phyloP scores from a whole-genome alignment of 2,888 invertebrate species.

The Diplolepis rosae region DNA sequence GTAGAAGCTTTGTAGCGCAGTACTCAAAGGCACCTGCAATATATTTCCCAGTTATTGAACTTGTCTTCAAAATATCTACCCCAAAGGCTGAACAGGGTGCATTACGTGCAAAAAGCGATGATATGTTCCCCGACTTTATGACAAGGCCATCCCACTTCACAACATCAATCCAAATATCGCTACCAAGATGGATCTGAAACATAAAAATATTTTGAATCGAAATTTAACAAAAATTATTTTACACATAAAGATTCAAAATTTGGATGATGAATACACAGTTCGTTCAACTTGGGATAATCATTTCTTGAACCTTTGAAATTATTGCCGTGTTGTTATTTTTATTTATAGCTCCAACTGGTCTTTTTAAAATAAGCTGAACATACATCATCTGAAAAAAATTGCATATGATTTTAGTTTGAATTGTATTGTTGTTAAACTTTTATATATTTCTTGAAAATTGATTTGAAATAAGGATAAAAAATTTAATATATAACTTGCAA shows the following conservation, averaged over 20 bases:
- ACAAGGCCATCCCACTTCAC: not conserved
- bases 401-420: not conserved
- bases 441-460: too few relatives aligned
- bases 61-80: not conserved
- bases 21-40: too few relatives aligned
- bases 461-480: too few relatives aligned
- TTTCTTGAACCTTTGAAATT: not conserved
- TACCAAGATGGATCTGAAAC: slow-evolving; percentile 6
- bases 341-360: not conserved
- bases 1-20: too few relatives aligned
- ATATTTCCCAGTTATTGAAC: not conserved
- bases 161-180: not conserved
- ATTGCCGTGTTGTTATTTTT: not conserved
- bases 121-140: not conserved
- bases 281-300: not conserved
- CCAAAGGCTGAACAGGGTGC: not conserved
- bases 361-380: not conserved
- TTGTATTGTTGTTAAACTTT: too few relatives aligned
- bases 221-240: not conserved
- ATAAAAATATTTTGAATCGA: not conserved
- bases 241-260: not conserved
- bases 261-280: not conserved
- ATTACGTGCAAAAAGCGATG: not conserved
- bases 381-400: not conserved
- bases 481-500: too few relatives aligned